phyloP scores from a whole-genome alignment of 2,113 vertebrate species.

The Lasiurus borealis region DNA sequence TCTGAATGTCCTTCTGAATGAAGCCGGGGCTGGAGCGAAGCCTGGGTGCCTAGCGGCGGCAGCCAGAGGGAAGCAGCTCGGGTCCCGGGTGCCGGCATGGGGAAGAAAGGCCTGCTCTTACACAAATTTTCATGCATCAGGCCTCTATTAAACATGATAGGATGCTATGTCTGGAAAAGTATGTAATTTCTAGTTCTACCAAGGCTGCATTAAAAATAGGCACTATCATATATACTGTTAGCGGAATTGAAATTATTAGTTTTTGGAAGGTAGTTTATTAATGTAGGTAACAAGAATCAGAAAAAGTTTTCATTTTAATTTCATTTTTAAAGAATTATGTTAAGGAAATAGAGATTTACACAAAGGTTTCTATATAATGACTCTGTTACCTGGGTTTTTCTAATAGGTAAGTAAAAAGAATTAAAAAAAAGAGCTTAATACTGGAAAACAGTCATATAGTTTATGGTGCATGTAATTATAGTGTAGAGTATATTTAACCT shows the following conservation, averaged over 20 bases:
- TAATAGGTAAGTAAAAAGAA: background rate
- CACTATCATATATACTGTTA: background rate
- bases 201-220: background rate
- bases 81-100: too few species aligned
- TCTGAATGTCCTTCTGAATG: too few species aligned
- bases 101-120: too few species aligned
- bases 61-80: too few species aligned
- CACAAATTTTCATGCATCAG: too few species aligned
- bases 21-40: too few species aligned
- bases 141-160: background rate
- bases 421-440: background rate
- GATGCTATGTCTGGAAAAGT: constrained; percentile 7
- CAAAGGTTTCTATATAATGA: constrained; percentile 15
- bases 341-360: background rate
- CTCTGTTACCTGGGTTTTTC: background rate
- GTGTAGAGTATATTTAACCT: background rate
- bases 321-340: background rate
- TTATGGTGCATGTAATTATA: background rate
- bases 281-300: background rate
- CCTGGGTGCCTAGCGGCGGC: too few species aligned
- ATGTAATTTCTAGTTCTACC: background rate
- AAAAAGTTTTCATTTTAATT: background rate
- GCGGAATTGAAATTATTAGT: background rate
- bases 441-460: background rate
- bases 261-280: background rate